Evolutionary conservation across 2,888 invertebrate species (phyloP).

Genomic region (Drosophila anceps): DNA sequence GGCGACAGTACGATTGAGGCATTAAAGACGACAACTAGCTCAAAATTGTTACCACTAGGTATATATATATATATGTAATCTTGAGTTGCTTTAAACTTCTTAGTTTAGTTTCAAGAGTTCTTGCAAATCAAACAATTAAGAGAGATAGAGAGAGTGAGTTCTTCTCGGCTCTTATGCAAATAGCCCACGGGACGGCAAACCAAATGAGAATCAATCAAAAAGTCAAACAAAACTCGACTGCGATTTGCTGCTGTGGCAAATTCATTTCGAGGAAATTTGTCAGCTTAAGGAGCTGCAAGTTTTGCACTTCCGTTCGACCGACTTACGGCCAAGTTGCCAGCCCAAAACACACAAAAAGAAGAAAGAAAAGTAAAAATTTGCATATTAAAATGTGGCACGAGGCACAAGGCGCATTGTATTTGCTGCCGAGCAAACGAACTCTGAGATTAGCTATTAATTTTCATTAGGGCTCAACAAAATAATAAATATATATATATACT

Average conservation of each 20-base stretch:
- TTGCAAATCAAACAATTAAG: constrained; percentile 1
- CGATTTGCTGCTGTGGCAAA: constrained; percentile 13
- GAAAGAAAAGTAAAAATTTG: constrained; percentile 40
- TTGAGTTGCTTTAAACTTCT: not conserved
- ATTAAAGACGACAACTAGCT: too few relatives aligned
- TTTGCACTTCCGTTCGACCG: constrained; percentile 47
- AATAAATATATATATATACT: constrained; percentile 6
- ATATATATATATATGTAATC: not conserved
- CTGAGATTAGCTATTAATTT: constrained; percentile 66
- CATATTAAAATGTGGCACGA: constrained; percentile 44
- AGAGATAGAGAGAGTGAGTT: not conserved
- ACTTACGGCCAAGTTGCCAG: constrained; percentile 37
- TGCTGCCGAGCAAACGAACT: constrained; percentile 11
- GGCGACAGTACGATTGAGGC: too few relatives aligned
- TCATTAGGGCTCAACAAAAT: constrained; percentile 27
- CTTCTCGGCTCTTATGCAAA: not conserved
- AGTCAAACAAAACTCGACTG: constrained; percentile 42
- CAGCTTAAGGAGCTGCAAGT: constrained; percentile 16
- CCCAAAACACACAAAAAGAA: not conserved
- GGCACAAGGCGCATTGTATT: constrained; percentile 5
- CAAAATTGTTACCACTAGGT: too few relatives aligned
- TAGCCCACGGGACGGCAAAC: not conserved
- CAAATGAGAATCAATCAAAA: constrained; percentile 47
- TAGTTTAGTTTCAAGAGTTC: not conserved
- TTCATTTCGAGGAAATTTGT: constrained; percentile 34